Base-by-base conservation (phyloP, 2,888 invertebrate genomes). In the Chirona hameri region DNA sequence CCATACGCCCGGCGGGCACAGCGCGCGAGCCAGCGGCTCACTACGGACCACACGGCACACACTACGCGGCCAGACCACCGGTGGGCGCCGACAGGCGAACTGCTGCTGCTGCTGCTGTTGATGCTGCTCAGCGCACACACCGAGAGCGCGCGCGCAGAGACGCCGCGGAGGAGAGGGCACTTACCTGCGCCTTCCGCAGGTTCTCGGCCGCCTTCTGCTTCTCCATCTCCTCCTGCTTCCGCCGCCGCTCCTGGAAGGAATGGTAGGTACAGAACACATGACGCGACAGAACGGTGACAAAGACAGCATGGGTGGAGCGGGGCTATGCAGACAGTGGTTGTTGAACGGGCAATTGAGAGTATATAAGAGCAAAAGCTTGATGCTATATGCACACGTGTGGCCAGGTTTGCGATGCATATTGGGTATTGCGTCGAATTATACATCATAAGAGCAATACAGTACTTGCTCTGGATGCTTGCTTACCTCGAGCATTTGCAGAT, bases 151-250 rank as follows among this genome's bases (percentile, higher is more conserved):
- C 39, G 39, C 39, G 7, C 39, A 39, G 7, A 39, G 39, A 39
- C 39, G 18, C 52, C 7, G 52, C 7, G 52, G 52, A 52, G 52
- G 52, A 18, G 52, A 18, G 12, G 69, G 31, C 31, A 84, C 85
- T 85, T 89, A 95, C 95, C 94, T 96, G 95, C 88, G 94, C 94
- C 88, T 93, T 94, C 86, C 95, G 92, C 86, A 93, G 91, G 86
- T 95, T 93, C 85, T 95, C 95, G 89, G 95, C 95, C 85, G 93
- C 92, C 88, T 93, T 93, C 88, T 93, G 93, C 87, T 93, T 94
- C 89, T 95, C 95, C 86, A 93, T 88, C 88, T 95, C 95, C 89
- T 95, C 95, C 87, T 95, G 94, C 84, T 93, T 93, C 89, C 93
- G 93, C 89, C 93, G 92, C 88, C 94, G 92, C 91, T 88, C 88